phyloP scores from a whole-genome alignment of 2,888 invertebrate genomes.

The Drosophila lutescens region DNA sequence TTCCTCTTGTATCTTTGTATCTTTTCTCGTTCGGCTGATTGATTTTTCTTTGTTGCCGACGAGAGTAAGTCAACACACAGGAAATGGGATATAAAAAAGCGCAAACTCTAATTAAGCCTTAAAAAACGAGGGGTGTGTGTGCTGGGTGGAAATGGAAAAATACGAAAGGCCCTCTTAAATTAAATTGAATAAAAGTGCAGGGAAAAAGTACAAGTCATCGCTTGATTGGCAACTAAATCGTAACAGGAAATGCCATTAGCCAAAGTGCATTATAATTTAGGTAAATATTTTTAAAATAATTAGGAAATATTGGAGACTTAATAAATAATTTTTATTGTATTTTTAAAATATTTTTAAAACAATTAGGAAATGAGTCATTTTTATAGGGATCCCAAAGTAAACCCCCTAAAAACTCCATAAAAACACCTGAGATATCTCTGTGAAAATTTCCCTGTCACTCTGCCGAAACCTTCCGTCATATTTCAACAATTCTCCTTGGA shows the following conservation, averaged over 20 bases:
- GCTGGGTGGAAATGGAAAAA: conserved; percentile 1
- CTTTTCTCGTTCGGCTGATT: conserved; percentile 41
- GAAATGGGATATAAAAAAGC: conserved; percentile 68
- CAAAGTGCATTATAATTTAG: conserved; percentile 11
- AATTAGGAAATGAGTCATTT: conserved; percentile 1
- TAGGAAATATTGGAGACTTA: neutral
- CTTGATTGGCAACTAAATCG: conserved; percentile 63
- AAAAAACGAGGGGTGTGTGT: conserved; percentile 29
- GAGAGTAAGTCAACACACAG: conserved; percentile 35
- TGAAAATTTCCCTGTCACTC: neutral
- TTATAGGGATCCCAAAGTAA: neutral
- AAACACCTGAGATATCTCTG: conserved; percentile 3
- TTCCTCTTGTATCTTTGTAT: conserved; percentile 14
- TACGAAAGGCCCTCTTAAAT: conserved; percentile 18
- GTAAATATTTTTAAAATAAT: conserved; percentile 15
- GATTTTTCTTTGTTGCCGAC: conserved; percentile 30
- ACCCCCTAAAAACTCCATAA: conserved; percentile 3
- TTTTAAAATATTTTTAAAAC: conserved; percentile 6
- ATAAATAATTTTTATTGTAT: neutral
- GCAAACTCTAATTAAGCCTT: conserved; percentile 64
- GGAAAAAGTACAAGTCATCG: conserved; percentile 62
- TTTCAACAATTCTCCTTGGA: conserved; percentile 21
- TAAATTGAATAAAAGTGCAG: conserved; percentile 47
- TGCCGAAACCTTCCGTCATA: conserved; percentile 18
- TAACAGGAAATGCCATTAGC: conserved; percentile 64